Evolutionary conservation across 2,113 vertebrate genomes (phyloP), one percentile per base, ranked within the genome.

Genomic region (Tonatia bakeri): DNA sequence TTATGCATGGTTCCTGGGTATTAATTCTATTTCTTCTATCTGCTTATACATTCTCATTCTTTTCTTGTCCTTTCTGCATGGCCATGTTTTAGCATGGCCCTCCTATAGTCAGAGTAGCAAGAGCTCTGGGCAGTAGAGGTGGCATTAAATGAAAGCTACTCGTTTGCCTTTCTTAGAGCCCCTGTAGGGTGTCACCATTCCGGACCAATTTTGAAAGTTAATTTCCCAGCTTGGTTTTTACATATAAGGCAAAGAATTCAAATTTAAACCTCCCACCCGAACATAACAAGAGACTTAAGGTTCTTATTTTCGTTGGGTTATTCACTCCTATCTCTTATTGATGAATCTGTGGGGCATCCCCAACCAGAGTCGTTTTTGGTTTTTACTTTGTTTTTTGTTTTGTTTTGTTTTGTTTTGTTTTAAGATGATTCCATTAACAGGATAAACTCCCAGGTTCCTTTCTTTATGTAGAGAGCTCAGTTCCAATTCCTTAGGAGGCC

Each of bases 221-320:
- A 90, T 76, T 95, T 92, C 43, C 94, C 64, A 47, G 59, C 14
- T 64, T 93, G 65, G 3, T 50, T 88, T 83, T 87, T 75, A 82
- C 14, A 70, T 8, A 33, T 81, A 47, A 67, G 36, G n/a, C 3
- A 92, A 72, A 80, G 7, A 67, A 28, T 36, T 96, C 17, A 92
- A 82, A 85, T 59, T 92, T 65, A 91, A 94, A 31, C 4, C 7
- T 24, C 40, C 7, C 8, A 40, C 47, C 4, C 24, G 52, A 33
- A 90, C 6, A 31, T 36, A 90, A 84, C 36, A 76, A 76, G 22
- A 87, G 38, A 33, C 5, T 54, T 36, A 45, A 22, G 64, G 33
- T 65, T 76, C 56, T 87, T 50, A 94, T 70, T 85, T 83, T 76
- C 40, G 5, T 50, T 56, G 12, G 33, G 3, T 87, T n/a, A 76